A percentile compares a stretch with the other conserved stretches of the same genome.
These are phyloP conservation scores for Drosophila jambulina DNA, from an alignment of 1,140 invertebrate genomes.

Conservation along the genomic window DNA sequence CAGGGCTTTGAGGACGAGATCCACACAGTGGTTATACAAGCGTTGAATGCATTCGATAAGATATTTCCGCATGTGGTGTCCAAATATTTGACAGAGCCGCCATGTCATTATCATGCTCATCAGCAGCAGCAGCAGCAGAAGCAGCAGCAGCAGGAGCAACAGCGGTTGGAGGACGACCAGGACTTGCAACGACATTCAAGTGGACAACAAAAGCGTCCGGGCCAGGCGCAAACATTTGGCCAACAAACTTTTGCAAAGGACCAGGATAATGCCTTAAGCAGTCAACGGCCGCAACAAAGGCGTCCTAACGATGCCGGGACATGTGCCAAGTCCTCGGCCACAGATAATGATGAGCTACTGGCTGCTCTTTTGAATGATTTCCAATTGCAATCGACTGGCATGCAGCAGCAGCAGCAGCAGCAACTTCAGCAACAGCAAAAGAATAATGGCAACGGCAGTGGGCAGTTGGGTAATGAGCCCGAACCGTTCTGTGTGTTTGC, in stretches of 20 bases:
- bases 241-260: slow-evolving; percentile 80
- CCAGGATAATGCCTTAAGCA: slow-evolving; percentile 84
- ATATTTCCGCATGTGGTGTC: slow-evolving; percentile 84
- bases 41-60: slow-evolving; percentile 85
- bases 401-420: slow-evolving; percentile 50
- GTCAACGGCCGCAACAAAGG: slow-evolving; percentile 77
- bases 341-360: slow-evolving; percentile 85
- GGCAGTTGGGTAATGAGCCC: slow-evolving; percentile 61
- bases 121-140: slow-evolving; percentile 60
- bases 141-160: slow-evolving; percentile 21
- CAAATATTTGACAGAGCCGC: slow-evolving; percentile 84
- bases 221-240: slow-evolving; percentile 76
- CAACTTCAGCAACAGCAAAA: slow-evolving; percentile 18
- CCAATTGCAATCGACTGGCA: slow-evolving; percentile 83
- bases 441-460: slow-evolving; percentile 28
- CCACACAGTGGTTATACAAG: slow-evolving; percentile 85
- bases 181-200: slow-evolving; percentile 66
- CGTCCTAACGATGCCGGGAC: slow-evolving; percentile 74
- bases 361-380: slow-evolving; percentile 85
- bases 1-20: slow-evolving; percentile 88
- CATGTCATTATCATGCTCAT: slow-evolving; percentile 84
- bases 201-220: slow-evolving; percentile 77
- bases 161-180: slow-evolving; percentile 29
- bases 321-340: slow-evolving; percentile 73
- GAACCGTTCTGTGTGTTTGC: slow-evolving; percentile 69